These are phyloP conservation scores for Amphibalanus amphitrite DNA, from an alignment of 1,140 invertebrate species.

Conservation along the genomic window DNA sequence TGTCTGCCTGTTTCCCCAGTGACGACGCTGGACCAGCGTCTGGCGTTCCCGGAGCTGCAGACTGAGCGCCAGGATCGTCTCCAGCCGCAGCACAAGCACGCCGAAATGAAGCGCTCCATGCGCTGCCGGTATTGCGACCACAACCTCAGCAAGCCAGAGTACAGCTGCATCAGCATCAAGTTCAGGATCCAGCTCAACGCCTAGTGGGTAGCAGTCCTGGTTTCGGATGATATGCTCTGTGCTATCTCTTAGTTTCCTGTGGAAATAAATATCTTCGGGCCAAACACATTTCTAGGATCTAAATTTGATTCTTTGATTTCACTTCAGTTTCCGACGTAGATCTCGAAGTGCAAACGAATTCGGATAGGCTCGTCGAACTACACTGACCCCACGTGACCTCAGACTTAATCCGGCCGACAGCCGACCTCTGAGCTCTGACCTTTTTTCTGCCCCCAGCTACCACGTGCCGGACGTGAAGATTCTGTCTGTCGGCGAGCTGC, in stretches of 20 bases:
- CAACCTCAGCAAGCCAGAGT: slow-evolving; percentile 89
- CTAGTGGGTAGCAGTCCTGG: slow-evolving; percentile 38
- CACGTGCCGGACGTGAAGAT: slow-evolving; percentile 82
- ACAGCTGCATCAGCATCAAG: slow-evolving; percentile 80
- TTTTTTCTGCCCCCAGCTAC: too few relatives aligned
- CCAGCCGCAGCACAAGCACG: slow-evolving; percentile 65
- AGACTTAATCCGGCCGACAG: too few relatives aligned
- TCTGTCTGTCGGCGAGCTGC: slow-evolving; percentile 47
- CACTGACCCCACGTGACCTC: too few relatives aligned
- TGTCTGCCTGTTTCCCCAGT: slow-evolving; percentile 31
- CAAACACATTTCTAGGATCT: too few relatives aligned
- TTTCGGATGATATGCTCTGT: too few relatives aligned
- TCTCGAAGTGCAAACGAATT: too few relatives aligned
- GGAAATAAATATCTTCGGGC: too few relatives aligned
- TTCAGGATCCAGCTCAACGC: slow-evolving; percentile 93
- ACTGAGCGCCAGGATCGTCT: slow-evolving; percentile 48
- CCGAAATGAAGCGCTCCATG: slow-evolving; percentile 73
- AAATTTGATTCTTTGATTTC: too few relatives aligned
- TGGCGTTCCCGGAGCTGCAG: slow-evolving; percentile 64
- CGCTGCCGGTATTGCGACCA: slow-evolving; percentile 62
- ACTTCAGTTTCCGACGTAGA: too few relatives aligned
- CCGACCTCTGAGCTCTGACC: too few relatives aligned
- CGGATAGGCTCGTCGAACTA: too few relatives aligned
- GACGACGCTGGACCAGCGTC: slow-evolving; percentile 62
- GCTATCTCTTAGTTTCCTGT: too few relatives aligned